Base-by-base conservation (phyloP, 2,797 vertebrate species). In the Phoxinus dragarum region DNA sequence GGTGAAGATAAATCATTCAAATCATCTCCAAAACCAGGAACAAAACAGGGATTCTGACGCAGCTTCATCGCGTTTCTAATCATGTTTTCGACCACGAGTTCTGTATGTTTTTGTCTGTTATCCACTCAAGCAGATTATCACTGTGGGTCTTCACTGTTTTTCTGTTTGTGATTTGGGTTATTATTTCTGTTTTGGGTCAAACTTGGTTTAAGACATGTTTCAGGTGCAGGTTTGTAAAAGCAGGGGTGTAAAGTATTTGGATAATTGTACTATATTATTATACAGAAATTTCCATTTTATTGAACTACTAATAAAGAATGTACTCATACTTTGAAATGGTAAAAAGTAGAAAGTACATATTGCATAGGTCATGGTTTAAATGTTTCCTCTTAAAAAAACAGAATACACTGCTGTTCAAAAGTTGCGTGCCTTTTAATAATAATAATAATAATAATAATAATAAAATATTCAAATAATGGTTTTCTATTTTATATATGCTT, bases 41-140 rank as follows among this genome's bases (percentile, higher is more conserved):
- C 90, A 94, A 93, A 92, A 88, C 88, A 93, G 92, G 93, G 92
- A 90, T 52, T 83, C 7, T 52, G 59, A 73, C 1, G 14, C 67
- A 38, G n/a, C 27, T 47, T 61, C 88, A 93, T 92, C 89, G 85
- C 90, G 90, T 91, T 90, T 92, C 92, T 92, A 88, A 81, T 42
- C 23, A 89, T 89, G 91, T 90, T 92, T 92, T 93, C 88, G 82
- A 56, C n/a, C 84, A 82, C 34, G 64, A 80, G 59, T 74, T n/a
- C 12, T 47, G 80, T 75, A 85, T 91, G 93, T 92, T 95, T 92
- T 90, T 92, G 90, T 93, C 92, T 92, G 86, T 93, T 72, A 49
- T 84, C 38, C 92, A 92, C 90, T 94, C 27, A 91, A 89, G 92
- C 91, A 89, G 81, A 74, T 93, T 92, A 90, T 93, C 86, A 47